A percentile compares a stretch with the other conserved stretches of the same genome.
Evolutionary conservation across 2,888 invertebrate genomes (phyloP).

Genomic region (Thera britannica): DNA sequence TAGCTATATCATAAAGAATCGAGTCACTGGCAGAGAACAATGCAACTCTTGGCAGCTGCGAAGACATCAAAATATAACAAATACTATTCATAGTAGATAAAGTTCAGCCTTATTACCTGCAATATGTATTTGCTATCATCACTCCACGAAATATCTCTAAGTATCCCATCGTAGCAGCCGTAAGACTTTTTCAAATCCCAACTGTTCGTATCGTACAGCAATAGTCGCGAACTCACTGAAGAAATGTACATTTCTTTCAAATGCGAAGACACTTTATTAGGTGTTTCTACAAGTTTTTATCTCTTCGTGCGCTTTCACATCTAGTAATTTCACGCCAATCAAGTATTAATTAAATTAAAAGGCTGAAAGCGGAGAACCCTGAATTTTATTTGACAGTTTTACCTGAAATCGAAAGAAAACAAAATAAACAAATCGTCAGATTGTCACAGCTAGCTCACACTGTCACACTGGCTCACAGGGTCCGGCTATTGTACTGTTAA

Average conservation of each 20-base stretch:
- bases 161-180: conserved; percentile 72
- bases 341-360: conserved; percentile 11
- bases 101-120: conserved; percentile 59
- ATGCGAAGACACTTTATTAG: conserved; percentile 5
- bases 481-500: no score
- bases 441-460: no score
- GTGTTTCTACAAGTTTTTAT: conserved; percentile 25
- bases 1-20: conserved; percentile 9
- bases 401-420: neutral
- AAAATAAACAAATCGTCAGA: conserved; percentile 1
- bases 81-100: neutral
- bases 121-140: conserved; percentile 81
- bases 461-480: no score
- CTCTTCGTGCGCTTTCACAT: conserved; percentile 33
- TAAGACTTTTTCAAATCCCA: conserved; percentile 83
- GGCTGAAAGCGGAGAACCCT: conserved; percentile 26
- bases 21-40: conserved; percentile 39
- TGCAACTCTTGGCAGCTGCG: conserved; percentile 37
- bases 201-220: conserved; percentile 81
- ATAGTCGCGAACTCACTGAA: conserved; percentile 82
- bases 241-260: conserved; percentile 81
- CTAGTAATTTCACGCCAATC: conserved; percentile 30
- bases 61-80: neutral
- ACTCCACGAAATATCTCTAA: conserved; percentile 79
- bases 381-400: conserved; percentile 27